Conservation (phyloP, 2,113 vertebrate genomes). For the Xenus cinereus region DNA sequence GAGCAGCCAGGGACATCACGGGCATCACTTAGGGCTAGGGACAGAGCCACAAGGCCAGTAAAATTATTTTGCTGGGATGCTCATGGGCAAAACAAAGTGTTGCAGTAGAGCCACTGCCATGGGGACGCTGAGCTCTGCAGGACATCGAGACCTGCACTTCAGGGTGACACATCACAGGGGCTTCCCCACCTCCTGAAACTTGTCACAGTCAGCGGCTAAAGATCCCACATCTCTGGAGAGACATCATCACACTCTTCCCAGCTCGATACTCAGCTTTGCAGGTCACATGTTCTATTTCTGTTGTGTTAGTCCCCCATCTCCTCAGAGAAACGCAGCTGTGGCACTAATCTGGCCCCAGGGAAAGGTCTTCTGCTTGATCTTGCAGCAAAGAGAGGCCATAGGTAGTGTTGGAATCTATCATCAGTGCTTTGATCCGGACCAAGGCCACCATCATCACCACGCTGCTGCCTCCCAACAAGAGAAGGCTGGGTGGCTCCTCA, state of each 20-base stretch:
- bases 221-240: rapidly evolving
- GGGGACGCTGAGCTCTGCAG: neutral
- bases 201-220: rapidly evolving
- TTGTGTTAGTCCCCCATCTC: neutral
- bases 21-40: too few relatives aligned
- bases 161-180: rapidly evolving
- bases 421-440: neutral
- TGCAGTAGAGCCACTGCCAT: rapidly evolving
- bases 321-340: rapidly evolving
- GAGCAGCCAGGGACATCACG: neutral
- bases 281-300: rapidly evolving
- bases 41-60: neutral
- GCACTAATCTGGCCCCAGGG: neutral
- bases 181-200: neutral
- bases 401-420: neutral
- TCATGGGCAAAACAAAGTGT: neutral
- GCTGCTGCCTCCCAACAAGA: neutral
- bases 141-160: neutral
- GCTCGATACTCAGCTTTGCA: neutral
- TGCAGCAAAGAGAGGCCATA: neutral
- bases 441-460: neutral
- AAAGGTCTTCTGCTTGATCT: neutral
- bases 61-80: neutral
- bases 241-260: neutral
- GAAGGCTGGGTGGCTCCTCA: neutral